A percentile compares a stretch with the other conserved stretches of the same genome.
phyloP scores from a whole-genome alignment of 1,140 invertebrate genomes.

The Eurosta solidaginis region DNA sequence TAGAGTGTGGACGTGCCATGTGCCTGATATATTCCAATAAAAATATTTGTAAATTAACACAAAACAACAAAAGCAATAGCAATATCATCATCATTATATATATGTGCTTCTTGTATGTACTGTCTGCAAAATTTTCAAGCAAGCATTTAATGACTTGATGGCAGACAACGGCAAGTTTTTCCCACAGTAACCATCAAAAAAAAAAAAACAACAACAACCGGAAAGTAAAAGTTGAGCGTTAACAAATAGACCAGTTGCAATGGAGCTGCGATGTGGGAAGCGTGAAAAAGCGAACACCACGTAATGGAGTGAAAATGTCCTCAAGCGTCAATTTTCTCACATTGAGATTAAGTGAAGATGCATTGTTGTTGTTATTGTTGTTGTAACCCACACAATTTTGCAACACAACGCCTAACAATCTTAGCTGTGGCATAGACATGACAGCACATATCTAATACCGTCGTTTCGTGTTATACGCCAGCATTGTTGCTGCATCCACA shows the following conservation, averaged over 20 bases:
- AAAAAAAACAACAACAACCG: background rate
- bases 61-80: background rate
- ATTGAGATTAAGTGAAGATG: background rate
- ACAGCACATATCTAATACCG: background rate
- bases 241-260: background rate
- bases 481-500: background rate
- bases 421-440: background rate
- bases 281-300: conserved; percentile 23
- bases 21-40: too few relatives aligned
- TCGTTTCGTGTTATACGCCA: background rate
- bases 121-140: background rate
- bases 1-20: too few relatives aligned
- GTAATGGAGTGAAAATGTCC: conserved; percentile 60
- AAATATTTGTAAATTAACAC: background rate
- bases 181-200: background rate
- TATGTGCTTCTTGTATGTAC: background rate
- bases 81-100: background rate
- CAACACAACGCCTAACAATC: background rate
- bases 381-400: background rate
- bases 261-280: background rate
- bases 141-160: conserved; percentile 1
- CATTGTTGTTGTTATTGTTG: background rate
- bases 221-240: background rate
- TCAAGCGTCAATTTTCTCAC: conserved; percentile 55
- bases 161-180: background rate